Evolutionary conservation across 2,888 invertebrate genomes (phyloP).

Genomic region (Xestia c-nigrum): DNA sequence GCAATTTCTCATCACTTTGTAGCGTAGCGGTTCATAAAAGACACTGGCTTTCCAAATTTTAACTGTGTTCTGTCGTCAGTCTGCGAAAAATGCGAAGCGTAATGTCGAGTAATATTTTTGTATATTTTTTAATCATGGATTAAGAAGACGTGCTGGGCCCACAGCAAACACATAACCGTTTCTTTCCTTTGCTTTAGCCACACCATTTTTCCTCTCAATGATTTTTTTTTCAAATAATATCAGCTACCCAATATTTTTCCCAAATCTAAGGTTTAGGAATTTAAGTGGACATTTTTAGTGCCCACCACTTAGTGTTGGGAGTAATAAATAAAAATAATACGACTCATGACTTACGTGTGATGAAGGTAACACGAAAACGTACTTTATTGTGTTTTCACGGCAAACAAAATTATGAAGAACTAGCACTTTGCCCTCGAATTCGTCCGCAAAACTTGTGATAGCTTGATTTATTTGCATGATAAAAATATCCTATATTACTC

Average conservation of each 20-base stretch:
- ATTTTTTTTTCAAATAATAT: background rate
- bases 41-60: background rate
- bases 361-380: background rate
- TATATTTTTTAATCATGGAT: too few relatives aligned
- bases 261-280: background rate
- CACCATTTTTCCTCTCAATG: background rate
- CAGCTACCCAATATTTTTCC: background rate
- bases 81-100: too few relatives aligned
- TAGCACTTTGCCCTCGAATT: too few relatives aligned
- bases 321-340: conserved; percentile 34
- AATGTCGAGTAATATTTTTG: too few relatives aligned
- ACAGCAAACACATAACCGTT: background rate
- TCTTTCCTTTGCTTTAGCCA: background rate
- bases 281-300: conserved; percentile 24
- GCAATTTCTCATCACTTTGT: too few relatives aligned
- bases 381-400: background rate
- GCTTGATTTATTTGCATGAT: too few relatives aligned
- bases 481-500: too few relatives aligned
- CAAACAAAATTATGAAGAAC: background rate
- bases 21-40: background rate
- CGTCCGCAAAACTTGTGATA: too few relatives aligned
- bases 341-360: background rate
- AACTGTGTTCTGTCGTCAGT: background rate
- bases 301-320: background rate
- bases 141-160: too few relatives aligned